Base-by-base conservation (phyloP, 2,113 vertebrate genomes). In the Neomonachus schauinslandi region DNA sequence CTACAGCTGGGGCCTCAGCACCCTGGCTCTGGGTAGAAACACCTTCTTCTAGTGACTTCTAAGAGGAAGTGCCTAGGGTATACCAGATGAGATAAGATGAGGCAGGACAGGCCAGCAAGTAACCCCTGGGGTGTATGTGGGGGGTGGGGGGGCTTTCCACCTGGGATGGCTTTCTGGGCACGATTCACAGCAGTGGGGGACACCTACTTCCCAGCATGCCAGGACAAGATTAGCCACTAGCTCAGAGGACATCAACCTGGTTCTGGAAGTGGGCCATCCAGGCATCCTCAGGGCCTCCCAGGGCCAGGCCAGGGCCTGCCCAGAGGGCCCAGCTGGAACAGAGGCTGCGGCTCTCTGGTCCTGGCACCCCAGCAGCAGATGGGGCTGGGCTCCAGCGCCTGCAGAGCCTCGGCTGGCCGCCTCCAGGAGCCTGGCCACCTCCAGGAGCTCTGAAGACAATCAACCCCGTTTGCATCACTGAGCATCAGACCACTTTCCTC, bases 361-460 rank as follows among this genome's bases (percentile, higher is more conserved):
- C 53, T 76, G n/a, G 69, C 24, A 11, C 71, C n/a, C 77, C 55
- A 59, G 1, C 21, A 59, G 36, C 65, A 87, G 79, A 39, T 3
- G 9, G 63, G 33, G 46, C 57, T 65, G 10, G 7, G 22, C 42
- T 11, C 8, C 11, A 36, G 83, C 83, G 22, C 65, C 22, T 5
- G 36, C 10, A 1, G 49, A 31, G 67, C 55, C 36, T 26, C 21
- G 4, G 74, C 76, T 42, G n/a, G 77, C 67, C 33, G 10, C 82
- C 26, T 39, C 83, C 74, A n/a, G 33, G 71, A 84, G 36, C 72
- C 81, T n/a, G 19, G 77, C 72, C 49, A 14, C 83, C 22, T 55
- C 83, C 74, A n/a, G 46, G 72, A 89, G 39, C 69, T 51, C 13
- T 24, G 28, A 90, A 79, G 90, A 46, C 46, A 63, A 94, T 55